These are phyloP conservation scores for Ceratotherium simum DNA, from an alignment of 2,113 vertebrate species.

Conservation along the genomic window DNA sequence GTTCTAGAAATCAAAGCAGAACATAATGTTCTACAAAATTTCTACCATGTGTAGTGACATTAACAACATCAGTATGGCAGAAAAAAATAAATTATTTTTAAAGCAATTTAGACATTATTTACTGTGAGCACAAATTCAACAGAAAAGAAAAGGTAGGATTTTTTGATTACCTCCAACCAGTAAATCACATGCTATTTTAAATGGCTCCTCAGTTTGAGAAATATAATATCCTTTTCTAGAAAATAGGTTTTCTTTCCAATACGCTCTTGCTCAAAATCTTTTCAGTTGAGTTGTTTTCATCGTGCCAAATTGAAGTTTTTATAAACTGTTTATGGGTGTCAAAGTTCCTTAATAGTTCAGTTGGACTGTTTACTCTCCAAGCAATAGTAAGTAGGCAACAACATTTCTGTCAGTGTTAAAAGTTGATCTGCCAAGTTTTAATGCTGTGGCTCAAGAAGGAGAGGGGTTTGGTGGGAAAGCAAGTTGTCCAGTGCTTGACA, in stretches of 20 bases:
- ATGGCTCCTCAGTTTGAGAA: neutral
- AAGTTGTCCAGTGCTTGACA: slow-evolving; percentile 69
- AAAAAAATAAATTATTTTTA: neutral
- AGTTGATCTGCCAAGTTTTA: neutral
- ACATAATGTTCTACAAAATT: neutral
- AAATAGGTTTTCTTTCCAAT: slow-evolving; percentile 48
- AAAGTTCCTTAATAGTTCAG: slow-evolving; percentile 43
- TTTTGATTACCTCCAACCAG: neutral
- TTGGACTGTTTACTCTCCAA: slow-evolving; percentile 19
- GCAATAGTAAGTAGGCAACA: slow-evolving; percentile 18
- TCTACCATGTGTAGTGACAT: neutral
- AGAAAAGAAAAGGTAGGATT: neutral
- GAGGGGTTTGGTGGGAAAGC: slow-evolving; percentile 50
- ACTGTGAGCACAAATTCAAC: neutral
- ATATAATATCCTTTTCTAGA: neutral
- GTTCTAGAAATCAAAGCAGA: neutral
- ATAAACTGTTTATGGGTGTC: slow-evolving; percentile 50
- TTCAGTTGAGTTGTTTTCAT: slow-evolving; percentile 51
- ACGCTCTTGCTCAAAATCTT: slow-evolving; percentile 50
- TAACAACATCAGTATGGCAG: neutral
- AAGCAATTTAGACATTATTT: neutral
- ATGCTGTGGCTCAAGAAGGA: neutral
- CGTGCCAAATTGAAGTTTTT: slow-evolving; percentile 52
- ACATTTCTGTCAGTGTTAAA: slow-evolving; percentile 33
- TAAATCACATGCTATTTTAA: slow-evolving; percentile 26